Base-by-base conservation (phyloP, 2,888 invertebrate genomes). In the Harpalus rubripes region DNA sequence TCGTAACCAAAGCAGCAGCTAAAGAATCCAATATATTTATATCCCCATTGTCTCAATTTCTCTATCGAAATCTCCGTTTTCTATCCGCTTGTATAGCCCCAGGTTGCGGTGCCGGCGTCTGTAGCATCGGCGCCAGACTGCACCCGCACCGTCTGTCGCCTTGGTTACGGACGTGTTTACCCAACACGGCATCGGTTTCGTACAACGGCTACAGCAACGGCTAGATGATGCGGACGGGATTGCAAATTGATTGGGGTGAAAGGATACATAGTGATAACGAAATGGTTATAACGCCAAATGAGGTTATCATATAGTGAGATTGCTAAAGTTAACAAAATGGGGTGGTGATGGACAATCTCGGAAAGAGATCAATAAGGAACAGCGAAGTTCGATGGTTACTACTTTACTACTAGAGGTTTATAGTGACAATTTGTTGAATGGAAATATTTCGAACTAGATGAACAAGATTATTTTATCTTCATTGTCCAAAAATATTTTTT, bases 151-250 rank as follows among this genome's bases (percentile, higher is more conserved):
- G 72, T 74, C 72, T 74, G 72, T 74, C 72, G 72, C 44, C 72
- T 44, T 74, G 72, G 72, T 74, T 74, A 74, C 72, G 72, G 72
- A 74, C 72, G 44, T 74, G 72, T 74, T 74, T 74, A 74, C 72
- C 18, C 41, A 74, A 44, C 44, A 18, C 18, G 41, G 26, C 12
- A 52, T 52, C 44, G 44, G 44, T 12, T 52, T 8, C 12, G 2
- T 12, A 12, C 44, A 52, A 52, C 72, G 72, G 68, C 15, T 74
- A 18, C 72, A 52, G 72, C 41, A 15, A 26, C 15, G n/a, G 16
- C 12, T 74, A 74, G 44, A 68, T 68, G 68, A 68, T 68, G 68
- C 41, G 68, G 68, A 44, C 72, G 41, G 44, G 72, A 74, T 74
- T 74, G 72, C n/a, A 74, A 74, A 74, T 74, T 74, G 72, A 74